Base-by-base conservation (phyloP, 2,888 invertebrate genomes). In the Ophraella communa region DNA sequence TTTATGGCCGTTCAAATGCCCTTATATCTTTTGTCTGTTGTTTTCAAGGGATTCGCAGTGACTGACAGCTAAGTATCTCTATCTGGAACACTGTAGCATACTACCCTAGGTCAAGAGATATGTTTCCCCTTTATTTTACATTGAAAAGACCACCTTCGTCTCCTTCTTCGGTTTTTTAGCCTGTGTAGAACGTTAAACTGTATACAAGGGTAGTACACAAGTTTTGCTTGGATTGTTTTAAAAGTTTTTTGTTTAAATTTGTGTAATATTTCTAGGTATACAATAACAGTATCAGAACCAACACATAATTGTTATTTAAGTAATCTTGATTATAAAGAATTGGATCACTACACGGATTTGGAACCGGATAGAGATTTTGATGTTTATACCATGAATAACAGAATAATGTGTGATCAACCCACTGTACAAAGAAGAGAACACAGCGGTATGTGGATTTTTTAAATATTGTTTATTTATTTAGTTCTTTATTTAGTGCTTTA, bases 301-400 rank as follows among this genome's bases (percentile, higher is more conserved):
- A 85, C 87, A 0, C 91, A 93, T 74, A 94, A 94, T 79, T 94
- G 93, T 71, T 90, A 90, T 78, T 82, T 93, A 2, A 92, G 91
- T 71, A 89, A 90, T 74, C 83, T 89, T 7, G 87, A 89, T 0
- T 90, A 91, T 70, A 85, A 88, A 68, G 87, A 88, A 18, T 79
- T 93, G 30, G 89, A 92, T 70, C 85, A 91, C 74, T 91, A 93
- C 66, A 87, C 89, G 0, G 93, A 94, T 72, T 82, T 90, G 39
- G 86, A 89, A 71, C 90, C 90, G 0, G 89, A 90, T 76, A 87
- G 90, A 14, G 90, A 92, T 64, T 93, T 90, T 44, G 93, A 94
- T 73, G 89, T 92, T 20, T 94, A 93, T 76, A 89, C 90, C 0
- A 89, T 92, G 87, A 87, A 88, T 65, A 87, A 88, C 67, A 77